phyloP scores from a whole-genome alignment of 1,140 invertebrate species.

The Pemphigus obesinymphae region DNA sequence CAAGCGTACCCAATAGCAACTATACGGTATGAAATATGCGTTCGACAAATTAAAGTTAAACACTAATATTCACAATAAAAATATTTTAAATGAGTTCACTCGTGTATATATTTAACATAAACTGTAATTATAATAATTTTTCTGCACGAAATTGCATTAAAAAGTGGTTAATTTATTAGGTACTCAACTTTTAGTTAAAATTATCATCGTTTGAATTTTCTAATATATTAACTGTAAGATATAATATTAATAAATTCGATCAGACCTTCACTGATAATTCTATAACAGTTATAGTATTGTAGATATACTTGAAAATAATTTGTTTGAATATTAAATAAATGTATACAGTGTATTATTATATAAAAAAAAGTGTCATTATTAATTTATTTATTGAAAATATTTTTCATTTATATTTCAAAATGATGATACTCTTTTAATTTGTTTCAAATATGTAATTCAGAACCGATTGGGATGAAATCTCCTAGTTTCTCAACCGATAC shows the following conservation, averaged over 20 bases:
- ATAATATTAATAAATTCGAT: too few relatives aligned
- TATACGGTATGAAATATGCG: conserved; percentile 56
- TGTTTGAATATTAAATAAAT: too few relatives aligned
- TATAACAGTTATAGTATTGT: too few relatives aligned
- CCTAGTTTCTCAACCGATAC: conserved; percentile 58
- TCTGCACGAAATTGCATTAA: background rate
- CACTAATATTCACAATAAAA: background rate
- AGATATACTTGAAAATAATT: too few relatives aligned
- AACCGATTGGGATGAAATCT: conserved; percentile 63
- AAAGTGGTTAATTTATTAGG: background rate
- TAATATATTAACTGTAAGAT: too few relatives aligned
- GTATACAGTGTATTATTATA: too few relatives aligned
- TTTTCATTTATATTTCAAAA: background rate
- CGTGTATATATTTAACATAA: background rate
- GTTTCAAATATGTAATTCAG: conserved; percentile 49
- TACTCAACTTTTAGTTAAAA: too few relatives aligned
- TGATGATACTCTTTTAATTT: background rate
- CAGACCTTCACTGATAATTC: too few relatives aligned
- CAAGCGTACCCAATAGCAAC: conserved; percentile 69
- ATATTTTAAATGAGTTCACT: too few relatives aligned
- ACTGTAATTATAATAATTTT: background rate
- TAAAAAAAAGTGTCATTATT: too few relatives aligned
- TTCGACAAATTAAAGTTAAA: too few relatives aligned
- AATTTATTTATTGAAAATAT: background rate
- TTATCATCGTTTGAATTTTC: too few relatives aligned